Conservation (phyloP, 2,888 invertebrate species). For the Nemoura dubitans region DNA sequence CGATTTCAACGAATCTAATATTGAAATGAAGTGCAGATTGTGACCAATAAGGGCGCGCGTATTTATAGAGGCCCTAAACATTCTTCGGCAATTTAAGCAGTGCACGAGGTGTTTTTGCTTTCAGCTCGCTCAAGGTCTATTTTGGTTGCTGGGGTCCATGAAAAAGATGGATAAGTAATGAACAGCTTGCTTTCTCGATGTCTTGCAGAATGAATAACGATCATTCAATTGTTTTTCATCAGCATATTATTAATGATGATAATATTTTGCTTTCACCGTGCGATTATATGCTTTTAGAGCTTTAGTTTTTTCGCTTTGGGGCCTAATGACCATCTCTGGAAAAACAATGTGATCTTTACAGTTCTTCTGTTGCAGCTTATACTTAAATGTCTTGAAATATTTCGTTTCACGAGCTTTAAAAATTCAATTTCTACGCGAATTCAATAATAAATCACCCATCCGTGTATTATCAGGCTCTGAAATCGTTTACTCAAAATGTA, state of each 20-base stretch:
- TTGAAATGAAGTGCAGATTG: not conserved
- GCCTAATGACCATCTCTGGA: not conserved
- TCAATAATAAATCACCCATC: conserved; percentile 38
- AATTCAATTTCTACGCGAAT: conserved; percentile 38
- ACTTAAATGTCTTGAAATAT: not conserved
- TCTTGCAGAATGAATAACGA: not conserved
- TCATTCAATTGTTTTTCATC: conserved; percentile 25
- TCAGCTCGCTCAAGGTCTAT: not conserved
- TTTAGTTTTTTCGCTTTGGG: not conserved
- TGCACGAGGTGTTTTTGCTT: not conserved
- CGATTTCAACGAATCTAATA: not conserved
- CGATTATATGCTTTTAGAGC: not conserved
- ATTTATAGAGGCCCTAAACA: not conserved
- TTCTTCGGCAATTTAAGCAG: not conserved
- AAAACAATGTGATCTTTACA: not conserved
- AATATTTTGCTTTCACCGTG: not conserved
- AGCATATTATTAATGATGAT: conserved; percentile 14
- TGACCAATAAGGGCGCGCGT: not conserved
- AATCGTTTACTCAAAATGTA: conserved; percentile 38
- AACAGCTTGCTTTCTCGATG: conserved; percentile 17
- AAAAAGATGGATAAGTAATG: not conserved
- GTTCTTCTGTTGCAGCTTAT: not conserved
- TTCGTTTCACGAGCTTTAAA: not conserved
- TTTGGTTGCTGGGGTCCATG: not conserved
- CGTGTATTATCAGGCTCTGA: conserved; percentile 17